Conservation (phyloP, 2,888 invertebrate genomes). For the Notodonta ziczac region DNA sequence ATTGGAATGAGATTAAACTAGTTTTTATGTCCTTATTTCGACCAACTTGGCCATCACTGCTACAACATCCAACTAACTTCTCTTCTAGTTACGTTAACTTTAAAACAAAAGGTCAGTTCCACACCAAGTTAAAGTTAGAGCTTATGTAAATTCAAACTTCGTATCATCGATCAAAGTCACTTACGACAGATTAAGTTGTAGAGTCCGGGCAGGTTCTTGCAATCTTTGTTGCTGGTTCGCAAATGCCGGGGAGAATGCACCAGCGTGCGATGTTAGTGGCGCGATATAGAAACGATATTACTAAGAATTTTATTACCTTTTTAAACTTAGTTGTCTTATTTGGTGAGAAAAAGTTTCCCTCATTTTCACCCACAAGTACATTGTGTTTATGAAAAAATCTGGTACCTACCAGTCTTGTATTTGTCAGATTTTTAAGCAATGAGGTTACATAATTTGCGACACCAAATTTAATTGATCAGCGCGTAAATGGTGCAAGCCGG, state of each 20-base stretch:
- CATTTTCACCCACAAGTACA: no score
- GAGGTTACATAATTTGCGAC: no score
- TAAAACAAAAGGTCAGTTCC: constrained; percentile 4
- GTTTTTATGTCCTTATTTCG: no score
- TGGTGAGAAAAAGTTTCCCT: no score
- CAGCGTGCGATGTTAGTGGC: constrained; percentile 22
- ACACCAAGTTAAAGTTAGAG: constrained; percentile 18
- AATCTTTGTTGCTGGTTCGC: constrained; percentile 57
- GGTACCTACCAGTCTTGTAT: no score
- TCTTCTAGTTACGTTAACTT: neutral
- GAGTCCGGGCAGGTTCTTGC: constrained; percentile 51
- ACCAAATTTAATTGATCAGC: no score
- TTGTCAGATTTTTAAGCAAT: no score
- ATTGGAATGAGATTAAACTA: no score
- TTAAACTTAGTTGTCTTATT: no score
- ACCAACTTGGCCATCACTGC: no score
- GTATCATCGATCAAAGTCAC: constrained; percentile 62
- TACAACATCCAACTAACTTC: neutral
- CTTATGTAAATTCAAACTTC: constrained; percentile 30
- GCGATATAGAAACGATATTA: constrained; percentile 33
- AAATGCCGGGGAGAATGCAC: constrained; percentile 55
- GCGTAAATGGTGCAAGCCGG: no score
- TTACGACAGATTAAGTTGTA: constrained; percentile 59
- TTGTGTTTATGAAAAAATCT: no score
- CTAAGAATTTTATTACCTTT: neutral